Base-by-base conservation (phyloP, 1,140 invertebrate species). In the Hypothenemus hampei region DNA sequence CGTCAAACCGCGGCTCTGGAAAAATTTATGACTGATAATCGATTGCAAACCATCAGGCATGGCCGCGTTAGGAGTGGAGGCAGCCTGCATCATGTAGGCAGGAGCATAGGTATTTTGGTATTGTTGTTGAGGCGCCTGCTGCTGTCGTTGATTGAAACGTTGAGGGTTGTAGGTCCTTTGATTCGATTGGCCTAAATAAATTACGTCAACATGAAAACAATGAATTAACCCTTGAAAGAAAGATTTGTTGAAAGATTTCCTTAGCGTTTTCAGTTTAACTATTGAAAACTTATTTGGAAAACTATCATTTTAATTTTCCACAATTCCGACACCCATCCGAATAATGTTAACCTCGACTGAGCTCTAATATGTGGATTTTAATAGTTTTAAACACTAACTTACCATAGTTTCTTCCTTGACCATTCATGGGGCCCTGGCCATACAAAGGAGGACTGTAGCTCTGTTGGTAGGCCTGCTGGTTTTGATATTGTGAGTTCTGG, bases 11-110 rank as follows among this genome's bases (percentile, higher is more conserved):
- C 77, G 70, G 49, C 71, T 77, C 62, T 81, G 79, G 75, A 81
- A 82, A 71, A 81, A 82, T 59, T 81, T 82, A 68, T 77, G 79
- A 65, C 77, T 81, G 37, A 81, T 75, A 23, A 81, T 69, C 13
- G 73, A 77, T 44, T 81, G 78, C 29, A 81, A 76, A n/a, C 73
- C 68, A 51, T 73, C 75, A 1, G 76, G 69, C 8, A 65, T 63
- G 3, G 71, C 72, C 3, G 73, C 33, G 29, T 48, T 51, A n/a
- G n/a, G n/a, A n/a, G n/a, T n/a, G 8, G 66, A 61, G 2, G 73
- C 69, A 4, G 73, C 40, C 51, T 63, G 73, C 73, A 80, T 74
- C 71, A 70, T 66, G 61, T 69, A 70, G 36, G 73, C 77, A 0
- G 73, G 75, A 3, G 77, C 76, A 1, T 78, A 73, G 2, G 74